Percentiles rank a stretch among this genome's conserved stretches.
Conservation (phyloP, 2,888 invertebrate species). For the Hirtodrosophila trivittata region DNA sequence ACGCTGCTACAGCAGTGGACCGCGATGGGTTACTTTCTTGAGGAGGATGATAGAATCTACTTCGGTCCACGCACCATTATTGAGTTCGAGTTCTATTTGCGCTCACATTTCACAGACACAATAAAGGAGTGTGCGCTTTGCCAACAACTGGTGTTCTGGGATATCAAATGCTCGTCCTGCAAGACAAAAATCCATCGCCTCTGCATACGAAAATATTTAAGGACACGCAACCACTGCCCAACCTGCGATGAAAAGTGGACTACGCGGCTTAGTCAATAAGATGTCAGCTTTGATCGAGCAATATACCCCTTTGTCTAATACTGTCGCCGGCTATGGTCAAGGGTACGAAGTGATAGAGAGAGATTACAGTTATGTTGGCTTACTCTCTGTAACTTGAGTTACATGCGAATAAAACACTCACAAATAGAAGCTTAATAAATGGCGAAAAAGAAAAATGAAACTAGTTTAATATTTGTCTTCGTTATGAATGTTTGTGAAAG, state of each 20-base stretch:
- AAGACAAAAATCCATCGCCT: slow-evolving; percentile 48
- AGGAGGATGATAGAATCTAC: slow-evolving; percentile 42
- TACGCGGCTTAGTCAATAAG: slow-evolving; percentile 48
- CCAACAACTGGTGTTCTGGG: slow-evolving; percentile 61
- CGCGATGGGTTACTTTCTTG: slow-evolving; percentile 58
- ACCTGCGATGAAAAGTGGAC: slow-evolving; percentile 49
- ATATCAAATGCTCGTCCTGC: slow-evolving; percentile 55
- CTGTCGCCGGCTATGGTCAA: no score
- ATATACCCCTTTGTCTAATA: no score
- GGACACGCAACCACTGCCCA: slow-evolving; percentile 62
- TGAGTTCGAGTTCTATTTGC: slow-evolving; percentile 59
- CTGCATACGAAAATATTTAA: slow-evolving; percentile 58
- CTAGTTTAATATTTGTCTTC: slow-evolving; percentile 36
- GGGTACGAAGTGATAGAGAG: no score
- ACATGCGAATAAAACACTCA: not conserved
- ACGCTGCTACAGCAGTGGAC: slow-evolving; percentile 52
- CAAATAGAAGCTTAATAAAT: slow-evolving; percentile 3
- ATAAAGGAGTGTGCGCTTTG: slow-evolving; percentile 58
- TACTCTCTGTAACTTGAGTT: no score
- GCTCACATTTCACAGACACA: slow-evolving; percentile 45
- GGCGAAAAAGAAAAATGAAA: not conserved
- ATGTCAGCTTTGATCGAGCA: no score
- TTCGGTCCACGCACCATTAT: slow-evolving; percentile 63
- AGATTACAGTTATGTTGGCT: no score
- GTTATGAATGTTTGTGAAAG: slow-evolving; percentile 61